These are phyloP conservation scores for Heliothis subflexa DNA, from an alignment of 1,140 invertebrate genomes.

Conservation along the genomic window DNA sequence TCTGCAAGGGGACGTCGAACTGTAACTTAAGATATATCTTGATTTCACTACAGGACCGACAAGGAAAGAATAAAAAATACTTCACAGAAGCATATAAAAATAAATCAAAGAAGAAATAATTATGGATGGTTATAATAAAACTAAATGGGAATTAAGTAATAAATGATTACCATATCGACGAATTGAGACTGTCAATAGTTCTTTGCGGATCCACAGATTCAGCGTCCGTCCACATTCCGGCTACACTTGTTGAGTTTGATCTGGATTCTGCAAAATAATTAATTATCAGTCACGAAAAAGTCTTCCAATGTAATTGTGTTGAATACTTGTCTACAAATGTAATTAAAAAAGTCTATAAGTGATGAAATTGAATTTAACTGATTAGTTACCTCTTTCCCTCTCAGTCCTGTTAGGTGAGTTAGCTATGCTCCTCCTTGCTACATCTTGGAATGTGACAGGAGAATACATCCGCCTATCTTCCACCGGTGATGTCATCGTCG, in stretches of 20 bases:
- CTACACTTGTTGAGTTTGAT: conserved; percentile 72
- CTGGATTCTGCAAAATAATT: conserved; percentile 65
- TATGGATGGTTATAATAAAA: neutral
- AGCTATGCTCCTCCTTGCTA: conserved; percentile 90
- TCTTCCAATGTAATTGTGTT: too few relatives aligned
- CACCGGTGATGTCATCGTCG: conserved; percentile 71
- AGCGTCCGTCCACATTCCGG: conserved; percentile 69
- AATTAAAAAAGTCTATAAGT: too few relatives aligned
- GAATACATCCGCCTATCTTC: conserved; percentile 91
- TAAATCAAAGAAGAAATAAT: neutral
- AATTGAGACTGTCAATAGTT: conserved; percentile 75
- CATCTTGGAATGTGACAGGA: conserved; percentile 94
- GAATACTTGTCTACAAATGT: too few relatives aligned
- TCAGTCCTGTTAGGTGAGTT: conserved; percentile 89
- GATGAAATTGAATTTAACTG: too few relatives aligned
- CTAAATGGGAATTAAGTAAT: neutral
- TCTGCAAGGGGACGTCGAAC: conserved; percentile 81
- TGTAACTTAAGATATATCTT: conserved; percentile 68
- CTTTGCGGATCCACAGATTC: conserved; percentile 69
- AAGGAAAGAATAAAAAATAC: neutral
- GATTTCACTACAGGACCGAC: neutral
- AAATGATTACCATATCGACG: conserved; percentile 73
- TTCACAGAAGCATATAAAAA: neutral
- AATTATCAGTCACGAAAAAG: too few relatives aligned
- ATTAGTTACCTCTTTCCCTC: conserved; percentile 67